phyloP scores from a whole-genome alignment of 2,797 vertebrate genomes.

The Alfaro cultratus region DNA sequence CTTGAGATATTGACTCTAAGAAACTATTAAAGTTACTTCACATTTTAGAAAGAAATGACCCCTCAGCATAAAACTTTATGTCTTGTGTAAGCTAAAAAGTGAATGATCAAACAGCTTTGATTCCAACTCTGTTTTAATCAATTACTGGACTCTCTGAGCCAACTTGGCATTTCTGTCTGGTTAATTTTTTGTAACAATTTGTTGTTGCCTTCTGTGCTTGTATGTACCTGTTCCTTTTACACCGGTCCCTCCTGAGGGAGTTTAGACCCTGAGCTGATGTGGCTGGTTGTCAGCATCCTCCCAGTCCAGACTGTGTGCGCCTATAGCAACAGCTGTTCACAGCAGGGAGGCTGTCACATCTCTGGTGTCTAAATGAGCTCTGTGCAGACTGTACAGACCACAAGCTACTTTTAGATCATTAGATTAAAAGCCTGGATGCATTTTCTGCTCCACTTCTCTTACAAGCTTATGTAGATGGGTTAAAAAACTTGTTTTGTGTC shows the following conservation, averaged over 20 bases:
- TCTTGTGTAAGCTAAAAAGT: neutral
- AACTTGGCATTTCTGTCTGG: slow-evolving; percentile 2
- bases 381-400: slow-evolving; percentile 15
- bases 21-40: neutral
- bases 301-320: slow-evolving; percentile 38
- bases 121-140: neutral
- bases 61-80: neutral
- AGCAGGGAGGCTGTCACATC: slow-evolving; percentile 26
- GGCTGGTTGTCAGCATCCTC: slow-evolving; percentile 50
- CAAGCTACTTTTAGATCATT: neutral
- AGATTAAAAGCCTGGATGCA: neutral
- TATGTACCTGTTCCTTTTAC: slow-evolving; percentile 10
- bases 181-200: slow-evolving; percentile 13
- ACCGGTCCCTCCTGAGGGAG: slow-evolving; percentile 28
- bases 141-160: neutral
- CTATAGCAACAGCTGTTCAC: slow-evolving; percentile 56
- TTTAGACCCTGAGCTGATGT: slow-evolving; percentile 37
- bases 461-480: neutral
- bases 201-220: slow-evolving; percentile 4
- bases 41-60: neutral
- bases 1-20: neutral
- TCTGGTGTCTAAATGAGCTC: slow-evolving; percentile 24
- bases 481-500: neutral
- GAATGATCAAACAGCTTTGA: neutral
- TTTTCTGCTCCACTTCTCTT: neutral